Conservation (phyloP, 2,888 invertebrate genomes). For the Lithophane socia region DNA sequence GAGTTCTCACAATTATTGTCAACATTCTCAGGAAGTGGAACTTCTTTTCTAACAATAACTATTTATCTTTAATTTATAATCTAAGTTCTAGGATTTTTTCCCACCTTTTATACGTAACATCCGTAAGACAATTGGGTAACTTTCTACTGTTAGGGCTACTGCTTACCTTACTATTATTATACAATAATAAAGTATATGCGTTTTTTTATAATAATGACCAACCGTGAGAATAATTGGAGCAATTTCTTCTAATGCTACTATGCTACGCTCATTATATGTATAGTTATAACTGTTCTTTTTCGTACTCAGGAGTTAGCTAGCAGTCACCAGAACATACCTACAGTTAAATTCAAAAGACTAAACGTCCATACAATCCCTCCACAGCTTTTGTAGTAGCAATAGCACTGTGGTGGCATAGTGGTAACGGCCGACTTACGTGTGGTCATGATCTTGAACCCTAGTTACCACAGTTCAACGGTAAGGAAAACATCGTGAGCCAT, state of each 20-base stretch:
- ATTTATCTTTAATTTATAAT: constrained; percentile 34
- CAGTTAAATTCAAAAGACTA: not conserved
- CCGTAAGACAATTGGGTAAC: constrained; percentile 56
- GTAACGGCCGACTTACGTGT: too few species aligned
- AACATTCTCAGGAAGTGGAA: constrained; percentile 53
- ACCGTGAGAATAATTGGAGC: constrained; percentile 28
- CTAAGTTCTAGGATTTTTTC: constrained; percentile 43
- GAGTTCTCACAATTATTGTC: constrained; percentile 43
- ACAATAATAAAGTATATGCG: constrained; percentile 11
- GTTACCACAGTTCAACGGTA: too few species aligned
- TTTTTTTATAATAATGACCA: constrained; percentile 16
- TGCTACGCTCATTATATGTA: constrained; percentile 4
- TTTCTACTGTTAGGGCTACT: constrained; percentile 53
- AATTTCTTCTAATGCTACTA: constrained; percentile 19
- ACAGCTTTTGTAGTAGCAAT: too few species aligned
- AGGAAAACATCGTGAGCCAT: too few species aligned
- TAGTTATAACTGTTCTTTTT: constrained; percentile 23
- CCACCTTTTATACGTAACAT: constrained; percentile 55
- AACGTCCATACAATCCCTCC: not conserved
- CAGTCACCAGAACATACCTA: not conserved
- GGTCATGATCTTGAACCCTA: too few species aligned
- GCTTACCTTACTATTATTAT: constrained; percentile 14
- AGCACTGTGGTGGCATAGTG: too few species aligned
- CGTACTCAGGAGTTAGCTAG: not conserved
- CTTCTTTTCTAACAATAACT: constrained; percentile 49